Evolutionary conservation across 2,797 vertebrate genomes (phyloP).

Genomic region (Sciaenops ocellatus): DNA sequence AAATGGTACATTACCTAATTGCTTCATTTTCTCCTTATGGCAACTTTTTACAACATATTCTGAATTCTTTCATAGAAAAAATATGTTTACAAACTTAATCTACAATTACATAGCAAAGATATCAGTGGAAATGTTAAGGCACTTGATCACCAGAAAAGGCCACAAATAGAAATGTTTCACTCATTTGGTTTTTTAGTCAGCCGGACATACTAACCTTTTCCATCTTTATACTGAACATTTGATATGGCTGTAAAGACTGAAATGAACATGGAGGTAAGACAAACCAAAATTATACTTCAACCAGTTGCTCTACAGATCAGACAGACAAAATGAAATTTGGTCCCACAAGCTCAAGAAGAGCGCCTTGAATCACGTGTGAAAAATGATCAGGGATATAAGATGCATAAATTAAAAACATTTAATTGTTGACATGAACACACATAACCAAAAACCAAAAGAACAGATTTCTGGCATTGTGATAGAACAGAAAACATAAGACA

Average conservation of each 20-base stretch:
- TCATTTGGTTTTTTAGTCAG: conserved; percentile 80
- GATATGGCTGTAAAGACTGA: conserved; percentile 55
- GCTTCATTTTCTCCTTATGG: conserved; percentile 70
- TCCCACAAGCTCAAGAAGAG: conserved; percentile 70
- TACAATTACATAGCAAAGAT: conserved; percentile 76
- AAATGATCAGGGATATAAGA: conserved; percentile 34
- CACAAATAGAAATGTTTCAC: conserved; percentile 67
- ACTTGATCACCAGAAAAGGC: conserved; percentile 80
- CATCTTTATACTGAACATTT: conserved; percentile 1
- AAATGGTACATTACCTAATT: conserved; percentile 72
- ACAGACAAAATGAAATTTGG: conserved; percentile 66
- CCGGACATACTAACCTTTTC: conserved; percentile 32
- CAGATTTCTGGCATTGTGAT: conserved; percentile 8
- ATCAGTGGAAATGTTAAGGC: conserved; percentile 85
- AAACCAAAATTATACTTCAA: conserved; percentile 35
- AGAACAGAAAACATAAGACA: background rate
- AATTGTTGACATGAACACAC: conserved; percentile 25
- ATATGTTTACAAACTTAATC: conserved; percentile 77
- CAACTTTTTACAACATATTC: conserved; percentile 66
- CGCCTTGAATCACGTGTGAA: conserved; percentile 49
- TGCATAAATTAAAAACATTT: conserved; percentile 50
- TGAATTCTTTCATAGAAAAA: conserved; percentile 85
- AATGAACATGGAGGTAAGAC: conserved; percentile 54
- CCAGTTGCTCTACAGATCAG: conserved; percentile 17
- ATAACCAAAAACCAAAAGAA: conserved; percentile 14